These are phyloP conservation scores for Spicauda simplicius DNA, from an alignment of 2,888 invertebrate genomes.

Conservation along the genomic window DNA sequence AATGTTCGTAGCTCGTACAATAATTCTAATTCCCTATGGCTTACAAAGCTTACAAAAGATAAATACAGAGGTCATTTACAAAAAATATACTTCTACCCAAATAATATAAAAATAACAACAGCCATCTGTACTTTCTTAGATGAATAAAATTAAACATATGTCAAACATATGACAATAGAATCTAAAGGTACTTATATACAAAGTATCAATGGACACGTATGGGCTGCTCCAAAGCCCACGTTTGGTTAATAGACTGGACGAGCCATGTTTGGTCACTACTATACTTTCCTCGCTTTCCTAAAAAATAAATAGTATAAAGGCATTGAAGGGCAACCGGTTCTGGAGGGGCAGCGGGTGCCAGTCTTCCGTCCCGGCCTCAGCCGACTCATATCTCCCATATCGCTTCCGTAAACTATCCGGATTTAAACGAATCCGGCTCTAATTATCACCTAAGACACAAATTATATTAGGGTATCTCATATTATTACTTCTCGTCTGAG, in stretches of 20 bases:
- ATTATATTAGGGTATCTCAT: slow-evolving; percentile 80
- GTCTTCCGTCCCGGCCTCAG: slow-evolving; percentile 16
- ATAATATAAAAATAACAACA: slow-evolving; percentile 85
- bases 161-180: slow-evolving; percentile 84
- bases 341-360: slow-evolving; percentile 27
- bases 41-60: slow-evolving; percentile 82
- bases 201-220: slow-evolving; percentile 67
- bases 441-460: slow-evolving; percentile 83
- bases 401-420: slow-evolving; percentile 51
- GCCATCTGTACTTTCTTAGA: slow-evolving; percentile 85
- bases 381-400: slow-evolving; percentile 1
- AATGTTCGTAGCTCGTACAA: slow-evolving; percentile 81
- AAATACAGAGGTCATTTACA: slow-evolving; percentile 85
- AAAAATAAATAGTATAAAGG: slow-evolving; percentile 58
- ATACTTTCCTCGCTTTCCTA: slow-evolving; percentile 59
- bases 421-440: slow-evolving; percentile 76
- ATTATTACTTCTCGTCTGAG: slow-evolving; percentile 78
- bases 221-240: slow-evolving; percentile 61
- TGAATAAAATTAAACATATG: slow-evolving; percentile 85
- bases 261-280: slow-evolving; percentile 75
- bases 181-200: slow-evolving; percentile 82
- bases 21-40: slow-evolving; percentile 80
- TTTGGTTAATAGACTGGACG: slow-evolving; percentile 68
- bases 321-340: slow-evolving; percentile 56
- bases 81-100: slow-evolving; percentile 85